Conservation (phyloP, 2,888 invertebrate species). For the Ischnus inquisitorius region DNA sequence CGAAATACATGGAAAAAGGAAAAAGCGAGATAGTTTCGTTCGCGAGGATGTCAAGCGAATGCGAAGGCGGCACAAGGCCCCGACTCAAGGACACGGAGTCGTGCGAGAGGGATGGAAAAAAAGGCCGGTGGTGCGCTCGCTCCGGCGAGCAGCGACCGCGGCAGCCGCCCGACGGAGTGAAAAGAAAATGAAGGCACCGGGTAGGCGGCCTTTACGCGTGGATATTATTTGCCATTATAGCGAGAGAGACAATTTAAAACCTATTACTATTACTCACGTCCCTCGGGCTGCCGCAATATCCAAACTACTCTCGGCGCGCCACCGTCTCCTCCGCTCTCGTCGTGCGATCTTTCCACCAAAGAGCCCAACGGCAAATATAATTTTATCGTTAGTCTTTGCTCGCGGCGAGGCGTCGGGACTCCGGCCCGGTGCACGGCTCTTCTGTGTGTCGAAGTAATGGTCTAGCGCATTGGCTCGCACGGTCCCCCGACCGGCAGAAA, state of each 20-base stretch:
- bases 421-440: constrained; percentile 9
- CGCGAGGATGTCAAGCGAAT: constrained; percentile 44
- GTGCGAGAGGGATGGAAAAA: constrained; percentile 33
- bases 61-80: constrained; percentile 52
- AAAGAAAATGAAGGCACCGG: constrained; percentile 66
- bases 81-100: constrained; percentile 22
- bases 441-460: constrained; percentile 8
- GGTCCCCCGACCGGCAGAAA: no score
- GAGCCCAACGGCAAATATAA: constrained; percentile 17
- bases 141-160: constrained; percentile 11
- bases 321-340: constrained; percentile 16
- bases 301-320: constrained; percentile 22
- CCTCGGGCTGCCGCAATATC: constrained; percentile 49
- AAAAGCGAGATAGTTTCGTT: constrained; percentile 16
- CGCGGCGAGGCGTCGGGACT: background rate
- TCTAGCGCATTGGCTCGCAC: no score
- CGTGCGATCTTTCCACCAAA: constrained; percentile 33
- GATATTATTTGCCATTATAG: constrained; percentile 84
- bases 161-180: constrained; percentile 31
- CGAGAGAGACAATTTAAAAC: constrained; percentile 84
- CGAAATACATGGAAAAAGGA: background rate
- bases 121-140: constrained; percentile 15
- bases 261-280: constrained; percentile 83
- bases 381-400: constrained; percentile 34
- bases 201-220: constrained; percentile 63